These are phyloP conservation scores for Hypena proboscidalis DNA, from an alignment of 2,888 invertebrate species.

Conservation along the genomic window DNA sequence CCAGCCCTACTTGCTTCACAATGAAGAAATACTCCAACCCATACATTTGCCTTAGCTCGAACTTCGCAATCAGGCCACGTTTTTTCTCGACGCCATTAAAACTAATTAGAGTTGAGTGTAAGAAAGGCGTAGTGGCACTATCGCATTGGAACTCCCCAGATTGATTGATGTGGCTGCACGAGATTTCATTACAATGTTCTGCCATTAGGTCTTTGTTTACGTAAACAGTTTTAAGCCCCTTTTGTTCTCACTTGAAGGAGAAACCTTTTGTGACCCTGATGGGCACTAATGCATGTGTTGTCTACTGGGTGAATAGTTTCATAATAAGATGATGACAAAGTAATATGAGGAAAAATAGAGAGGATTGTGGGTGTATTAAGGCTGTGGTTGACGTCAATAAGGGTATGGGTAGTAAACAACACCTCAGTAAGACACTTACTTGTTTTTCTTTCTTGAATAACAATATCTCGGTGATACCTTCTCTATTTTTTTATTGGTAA, in stretches of 20 bases:
- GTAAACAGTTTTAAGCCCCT: slow-evolving; percentile 46
- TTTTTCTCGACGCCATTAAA: slow-evolving; percentile 18
- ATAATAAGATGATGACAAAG: slow-evolving; percentile 5
- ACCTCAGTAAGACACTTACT: too few species aligned
- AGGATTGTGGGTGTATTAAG: too few species aligned
- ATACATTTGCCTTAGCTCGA: slow-evolving; percentile 8
- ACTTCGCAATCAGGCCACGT: not conserved
- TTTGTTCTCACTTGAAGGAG: slow-evolving; percentile 27
- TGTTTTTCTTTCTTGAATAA: too few species aligned
- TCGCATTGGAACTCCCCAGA: slow-evolving; percentile 45
- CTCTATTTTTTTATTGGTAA: too few species aligned
- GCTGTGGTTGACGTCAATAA: too few species aligned
- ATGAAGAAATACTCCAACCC: too few species aligned
- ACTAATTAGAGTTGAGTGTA: slow-evolving; percentile 37
- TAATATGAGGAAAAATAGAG: too few species aligned
- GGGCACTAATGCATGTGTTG: slow-evolving; percentile 16
- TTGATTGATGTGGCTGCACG: slow-evolving; percentile 55
- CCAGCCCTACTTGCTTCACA: too few species aligned
- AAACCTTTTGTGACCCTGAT: slow-evolving; percentile 15
- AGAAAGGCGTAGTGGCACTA: slow-evolving; percentile 44
- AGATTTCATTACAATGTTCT: slow-evolving; percentile 55
- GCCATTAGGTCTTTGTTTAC: slow-evolving; percentile 52
- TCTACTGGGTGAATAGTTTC: slow-evolving; percentile 5
- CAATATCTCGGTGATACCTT: too few species aligned
- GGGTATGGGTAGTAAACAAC: too few species aligned